phyloP scores from a whole-genome alignment of 2,113 vertebrate species.

The Promerops cafer region DNA sequence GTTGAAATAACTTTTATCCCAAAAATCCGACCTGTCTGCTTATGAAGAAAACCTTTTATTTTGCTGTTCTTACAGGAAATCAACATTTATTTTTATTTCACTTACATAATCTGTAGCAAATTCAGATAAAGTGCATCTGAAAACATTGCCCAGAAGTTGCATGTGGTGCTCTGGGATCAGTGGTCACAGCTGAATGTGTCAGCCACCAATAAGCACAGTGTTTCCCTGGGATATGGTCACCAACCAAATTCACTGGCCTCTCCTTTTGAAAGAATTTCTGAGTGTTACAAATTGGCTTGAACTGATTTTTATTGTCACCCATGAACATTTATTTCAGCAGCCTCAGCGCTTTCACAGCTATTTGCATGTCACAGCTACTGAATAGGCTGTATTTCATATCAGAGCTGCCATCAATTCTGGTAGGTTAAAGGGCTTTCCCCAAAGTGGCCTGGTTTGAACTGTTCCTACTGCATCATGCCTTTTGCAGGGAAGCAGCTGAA shows the following conservation, averaged over 20 bases:
- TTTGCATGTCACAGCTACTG: background rate
- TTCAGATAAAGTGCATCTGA: background rate
- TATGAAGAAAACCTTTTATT: background rate
- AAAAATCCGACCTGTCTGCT: conserved; percentile 7
- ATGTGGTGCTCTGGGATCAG: background rate
- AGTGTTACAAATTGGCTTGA: background rate
- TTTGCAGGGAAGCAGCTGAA: background rate
- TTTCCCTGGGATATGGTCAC: background rate
- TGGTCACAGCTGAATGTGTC: background rate
- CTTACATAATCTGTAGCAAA: background rate
- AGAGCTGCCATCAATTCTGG: background rate
- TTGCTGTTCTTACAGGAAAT: background rate
- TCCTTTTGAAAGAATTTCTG: background rate
- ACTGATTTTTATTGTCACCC: background rate
- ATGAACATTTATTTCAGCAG: background rate
- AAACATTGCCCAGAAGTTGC: background rate
- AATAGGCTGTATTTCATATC: background rate
- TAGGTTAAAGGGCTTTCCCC: background rate
- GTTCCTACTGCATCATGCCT: background rate
- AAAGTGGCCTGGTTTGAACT: background rate
- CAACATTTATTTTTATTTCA: background rate
- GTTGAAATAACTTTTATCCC: conserved; percentile 28
- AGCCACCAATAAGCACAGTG: background rate
- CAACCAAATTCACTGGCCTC: background rate
- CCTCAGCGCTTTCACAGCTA: background rate